Evolutionary conservation across 1,140 invertebrate genomes (phyloP).

Genomic region (Pectinophora gossypiella): DNA sequence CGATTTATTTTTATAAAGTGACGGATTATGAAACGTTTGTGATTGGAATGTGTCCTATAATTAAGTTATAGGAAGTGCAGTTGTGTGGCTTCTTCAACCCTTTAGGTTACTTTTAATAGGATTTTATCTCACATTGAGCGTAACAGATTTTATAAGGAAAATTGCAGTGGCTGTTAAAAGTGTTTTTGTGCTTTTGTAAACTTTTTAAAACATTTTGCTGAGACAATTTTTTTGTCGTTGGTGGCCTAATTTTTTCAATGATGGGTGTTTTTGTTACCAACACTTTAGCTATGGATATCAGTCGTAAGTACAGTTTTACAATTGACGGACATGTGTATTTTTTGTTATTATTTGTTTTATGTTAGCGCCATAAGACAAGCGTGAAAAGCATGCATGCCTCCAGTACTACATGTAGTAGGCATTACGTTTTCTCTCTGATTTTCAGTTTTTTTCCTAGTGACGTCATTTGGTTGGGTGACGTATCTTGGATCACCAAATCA

Average conservation of each 20-base stretch:
- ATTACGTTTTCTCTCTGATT: too few relatives aligned
- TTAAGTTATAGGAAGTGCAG: slow-evolving; percentile 13
- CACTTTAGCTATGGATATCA: slow-evolving; percentile 57
- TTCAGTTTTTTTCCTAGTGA: too few relatives aligned
- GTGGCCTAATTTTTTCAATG: slow-evolving; percentile 19
- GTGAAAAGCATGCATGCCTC: too few relatives aligned
- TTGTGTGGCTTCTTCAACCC: slow-evolving; percentile 16
- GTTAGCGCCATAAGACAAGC: too few relatives aligned
- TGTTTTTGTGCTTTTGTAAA: neutral
- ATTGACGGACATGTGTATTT: too few relatives aligned
- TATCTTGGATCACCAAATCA: too few relatives aligned
- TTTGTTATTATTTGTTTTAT: too few relatives aligned
- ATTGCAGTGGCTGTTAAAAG: too few relatives aligned
- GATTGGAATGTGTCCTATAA: slow-evolving; percentile 13
- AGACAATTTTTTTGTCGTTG: slow-evolving; percentile 13
- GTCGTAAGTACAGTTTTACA: slow-evolving; percentile 43
- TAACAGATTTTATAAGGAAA: neutral
- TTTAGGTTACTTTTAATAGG: slow-evolving; percentile 15
- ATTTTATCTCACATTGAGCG: slow-evolving; percentile 9
- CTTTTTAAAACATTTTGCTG: neutral
- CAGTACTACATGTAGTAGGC: too few relatives aligned
- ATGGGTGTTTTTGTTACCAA: slow-evolving; percentile 58
- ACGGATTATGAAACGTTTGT: neutral
- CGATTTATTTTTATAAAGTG: neutral
- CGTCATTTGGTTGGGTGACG: too few relatives aligned